phyloP scores from a whole-genome alignment of 2,888 invertebrate genomes.

The Hirtodrosophila confusa region DNA sequence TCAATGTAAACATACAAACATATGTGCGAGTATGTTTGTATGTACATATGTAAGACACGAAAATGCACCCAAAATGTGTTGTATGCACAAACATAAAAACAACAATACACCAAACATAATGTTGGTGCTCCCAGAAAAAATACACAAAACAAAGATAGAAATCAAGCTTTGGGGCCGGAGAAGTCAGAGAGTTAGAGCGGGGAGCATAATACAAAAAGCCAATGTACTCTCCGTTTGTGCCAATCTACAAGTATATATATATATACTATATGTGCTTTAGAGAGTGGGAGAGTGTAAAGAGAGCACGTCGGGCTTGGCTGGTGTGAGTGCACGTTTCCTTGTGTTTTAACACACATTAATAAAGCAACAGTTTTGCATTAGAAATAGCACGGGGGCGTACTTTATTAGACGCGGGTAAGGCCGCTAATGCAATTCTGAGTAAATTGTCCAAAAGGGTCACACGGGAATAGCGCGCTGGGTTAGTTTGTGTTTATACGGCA shows the following conservation, averaged over 20 bases:
- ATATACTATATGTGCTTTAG: neutral
- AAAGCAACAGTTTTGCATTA: slow-evolving; percentile 53
- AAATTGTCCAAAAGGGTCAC: no score
- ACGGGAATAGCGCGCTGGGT: no score
- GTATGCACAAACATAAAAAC: slow-evolving; percentile 44
- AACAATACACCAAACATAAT: slow-evolving; percentile 50
- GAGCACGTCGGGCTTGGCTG: slow-evolving; percentile 15
- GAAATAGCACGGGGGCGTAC: slow-evolving; percentile 28
- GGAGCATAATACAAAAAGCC: slow-evolving; percentile 36
- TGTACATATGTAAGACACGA: slow-evolving; percentile 8
- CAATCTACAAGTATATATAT: slow-evolving; percentile 15
- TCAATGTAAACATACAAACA: neutral
- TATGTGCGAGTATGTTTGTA: neutral
- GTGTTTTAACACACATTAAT: slow-evolving; percentile 57
- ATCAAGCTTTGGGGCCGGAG: slow-evolving; percentile 3
- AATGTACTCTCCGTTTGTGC: slow-evolving; percentile 57
- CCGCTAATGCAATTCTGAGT: neutral
- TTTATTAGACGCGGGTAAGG: neutral
- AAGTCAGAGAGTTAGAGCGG: slow-evolving; percentile 22
- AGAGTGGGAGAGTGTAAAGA: slow-evolving; percentile 24
- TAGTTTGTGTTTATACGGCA: no score
- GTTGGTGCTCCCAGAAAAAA: slow-evolving; percentile 42
- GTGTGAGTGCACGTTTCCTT: slow-evolving; percentile 45
- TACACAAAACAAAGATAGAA: slow-evolving; percentile 34
- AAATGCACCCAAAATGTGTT: slow-evolving; percentile 40